Evolutionary conservation across 2,888 invertebrate genomes (phyloP).

Genomic region (Plemyria rubiginata): DNA sequence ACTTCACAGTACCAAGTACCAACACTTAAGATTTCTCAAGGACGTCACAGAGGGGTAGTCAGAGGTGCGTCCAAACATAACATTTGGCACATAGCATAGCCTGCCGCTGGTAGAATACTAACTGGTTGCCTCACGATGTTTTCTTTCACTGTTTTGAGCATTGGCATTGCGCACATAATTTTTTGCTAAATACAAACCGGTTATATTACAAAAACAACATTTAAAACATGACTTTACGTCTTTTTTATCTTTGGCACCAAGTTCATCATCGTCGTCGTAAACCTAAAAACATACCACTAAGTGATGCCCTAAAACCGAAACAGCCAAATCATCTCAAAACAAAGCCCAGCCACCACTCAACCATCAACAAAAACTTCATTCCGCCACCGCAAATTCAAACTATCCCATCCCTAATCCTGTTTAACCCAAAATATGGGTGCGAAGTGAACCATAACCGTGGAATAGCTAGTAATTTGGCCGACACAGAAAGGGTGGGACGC

Average conservation of each 20-base stretch:
- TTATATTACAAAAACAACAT: neutral
- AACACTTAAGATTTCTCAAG: too few relatives aligned
- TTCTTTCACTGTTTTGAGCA: too few relatives aligned
- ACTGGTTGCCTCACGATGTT: too few relatives aligned
- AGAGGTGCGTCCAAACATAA: too few relatives aligned
- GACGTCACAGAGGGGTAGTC: too few relatives aligned
- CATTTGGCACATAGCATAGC: too few relatives aligned
- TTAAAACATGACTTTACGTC: neutral
- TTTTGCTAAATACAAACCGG: too few relatives aligned
- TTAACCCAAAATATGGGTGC: slow-evolving; percentile 44
- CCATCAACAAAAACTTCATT: slow-evolving; percentile 38
- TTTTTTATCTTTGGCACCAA: neutral
- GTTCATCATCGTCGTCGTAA: neutral
- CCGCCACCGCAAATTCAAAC: slow-evolving; percentile 29
- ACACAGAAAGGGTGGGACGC: slow-evolving; percentile 72
- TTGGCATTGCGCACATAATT: too few relatives aligned
- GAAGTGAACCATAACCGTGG: slow-evolving; percentile 53
- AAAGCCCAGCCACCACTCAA: slow-evolving; percentile 20
- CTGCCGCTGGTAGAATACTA: too few relatives aligned
- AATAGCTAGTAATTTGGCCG: slow-evolving; percentile 70
- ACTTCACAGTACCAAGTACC: too few relatives aligned
- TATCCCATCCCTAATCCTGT: slow-evolving; percentile 28
- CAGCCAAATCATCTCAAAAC: slow-evolving; percentile 17
- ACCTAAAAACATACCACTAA: slow-evolving; percentile 1
- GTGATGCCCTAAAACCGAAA: slow-evolving; percentile 6